A percentile compares a stretch with the other conserved stretches of the same genome.
Evolutionary conservation across 2,888 invertebrate genomes (phyloP).

Genomic region (Cheilosia variabilis): DNA sequence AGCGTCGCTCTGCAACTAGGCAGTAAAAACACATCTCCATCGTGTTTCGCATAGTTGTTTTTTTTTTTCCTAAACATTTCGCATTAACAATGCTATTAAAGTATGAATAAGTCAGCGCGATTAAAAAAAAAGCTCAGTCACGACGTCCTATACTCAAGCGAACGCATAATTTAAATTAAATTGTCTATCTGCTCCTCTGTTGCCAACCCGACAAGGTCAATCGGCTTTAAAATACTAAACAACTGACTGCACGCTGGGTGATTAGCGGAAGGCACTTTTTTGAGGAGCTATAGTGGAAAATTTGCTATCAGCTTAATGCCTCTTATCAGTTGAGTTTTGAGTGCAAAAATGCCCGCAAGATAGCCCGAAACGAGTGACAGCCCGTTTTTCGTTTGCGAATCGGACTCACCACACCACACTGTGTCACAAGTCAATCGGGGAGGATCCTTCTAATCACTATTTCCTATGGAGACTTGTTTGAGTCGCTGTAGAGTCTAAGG

Average conservation of each 20-base stretch:
- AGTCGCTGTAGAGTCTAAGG: too few relatives aligned
- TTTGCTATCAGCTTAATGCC: not conserved
- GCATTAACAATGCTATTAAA: slow-evolving; percentile 6
- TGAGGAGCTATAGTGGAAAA: not conserved
- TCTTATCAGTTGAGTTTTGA: slow-evolving; percentile 26
- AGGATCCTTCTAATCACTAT: too few relatives aligned
- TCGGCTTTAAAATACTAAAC: slow-evolving; percentile 12
- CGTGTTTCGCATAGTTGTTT: not conserved
- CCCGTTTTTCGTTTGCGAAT: not conserved
- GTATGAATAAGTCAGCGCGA: slow-evolving; percentile 47
- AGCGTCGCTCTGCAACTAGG: not conserved
- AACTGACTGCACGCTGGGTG: not conserved
- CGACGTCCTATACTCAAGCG: slow-evolving; percentile 2
- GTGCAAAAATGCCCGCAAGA: not conserved
- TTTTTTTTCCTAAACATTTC: not conserved
- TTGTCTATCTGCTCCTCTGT: slow-evolving; percentile 49
- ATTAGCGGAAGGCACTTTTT: not conserved
- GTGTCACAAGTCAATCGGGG: too few relatives aligned
- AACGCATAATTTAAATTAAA: slow-evolving; percentile 52
- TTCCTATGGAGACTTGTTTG: too few relatives aligned
- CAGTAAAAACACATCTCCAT: not conserved
- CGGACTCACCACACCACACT: too few relatives aligned
- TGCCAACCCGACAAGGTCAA: slow-evolving; percentile 61
- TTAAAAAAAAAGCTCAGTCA: slow-evolving; percentile 25
- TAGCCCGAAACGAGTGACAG: not conserved